Evolutionary conservation across 2,888 invertebrate genomes (phyloP), one percentile per base, ranked within the genome.

Genomic region (Meghimatium bilineatum): DNA sequence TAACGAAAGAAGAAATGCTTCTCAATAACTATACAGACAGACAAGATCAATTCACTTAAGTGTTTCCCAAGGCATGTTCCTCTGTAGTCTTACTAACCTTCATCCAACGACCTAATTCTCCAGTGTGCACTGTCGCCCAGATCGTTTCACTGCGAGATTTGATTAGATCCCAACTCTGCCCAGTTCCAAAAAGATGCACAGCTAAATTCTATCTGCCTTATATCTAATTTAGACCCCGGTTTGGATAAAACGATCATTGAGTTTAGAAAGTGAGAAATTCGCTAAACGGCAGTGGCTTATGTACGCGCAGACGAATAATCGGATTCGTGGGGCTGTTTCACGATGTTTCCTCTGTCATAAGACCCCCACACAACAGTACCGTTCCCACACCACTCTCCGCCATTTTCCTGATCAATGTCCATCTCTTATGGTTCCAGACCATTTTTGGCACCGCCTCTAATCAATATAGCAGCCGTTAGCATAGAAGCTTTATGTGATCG

Each of bases 231-330:
- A 84, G 80, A 78, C 83, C 83, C 86, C 89, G 87, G 86, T 86
- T 86, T 88, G 88, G 88, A 88, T 89, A 89, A 89, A 88, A 89
- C 89, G 89, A 88, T 89, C 90, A 89, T 89, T 88, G 89, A 89
- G 89, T 89, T 89, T 89, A 89, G 89, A 89, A 90, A 90, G 91
- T 90, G 90, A 89, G 90, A 91, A 90, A 90, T 90, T 90, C 87
- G 87, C 89, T 90, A 90, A 90, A 90, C 89, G 89, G 85, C 83
- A 88, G 89, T 89, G 88, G 89, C 89, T 90, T 89, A 89, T 89
- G 90, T 90, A 90, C 90, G 88, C 90, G 86, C 86, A 87, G 80
- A 83, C 85, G 78, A 60, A 63, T 91, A 90, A 91, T 90, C 88
- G 87, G 90, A 90, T 91, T 90, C 90, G 88, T 88, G 88, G 86